phyloP scores from a whole-genome alignment of 2,797 vertebrate species.

The Sebastes trivittatus region DNA sequence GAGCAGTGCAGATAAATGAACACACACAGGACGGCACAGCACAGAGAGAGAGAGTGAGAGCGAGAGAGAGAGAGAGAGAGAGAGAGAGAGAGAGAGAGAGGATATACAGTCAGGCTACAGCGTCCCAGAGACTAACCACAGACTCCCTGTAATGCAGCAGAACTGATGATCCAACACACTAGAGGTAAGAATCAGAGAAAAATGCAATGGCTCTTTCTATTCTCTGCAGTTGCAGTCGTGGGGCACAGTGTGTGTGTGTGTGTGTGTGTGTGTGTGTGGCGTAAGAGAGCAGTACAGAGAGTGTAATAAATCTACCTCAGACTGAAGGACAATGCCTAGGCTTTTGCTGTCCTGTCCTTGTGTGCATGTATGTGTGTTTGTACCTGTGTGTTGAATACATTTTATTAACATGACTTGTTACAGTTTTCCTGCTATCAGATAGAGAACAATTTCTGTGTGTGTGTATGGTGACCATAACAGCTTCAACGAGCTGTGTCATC shows the following conservation, averaged over 20 bases:
- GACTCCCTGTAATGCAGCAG: conserved; percentile 39
- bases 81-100: neutral
- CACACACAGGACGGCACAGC: conserved; percentile 36
- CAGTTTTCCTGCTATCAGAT: neutral
- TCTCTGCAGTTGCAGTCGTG: neutral
- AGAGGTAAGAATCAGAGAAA: conserved; percentile 35
- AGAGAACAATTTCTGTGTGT: neutral
- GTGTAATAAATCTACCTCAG: neutral
- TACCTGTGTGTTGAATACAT: neutral
- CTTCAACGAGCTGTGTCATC: conserved; percentile 47
- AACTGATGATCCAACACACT: conserved; percentile 18
- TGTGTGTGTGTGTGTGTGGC: neutral
- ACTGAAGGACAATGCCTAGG: neutral
- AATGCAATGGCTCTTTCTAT: neutral
- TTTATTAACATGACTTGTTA: neutral
- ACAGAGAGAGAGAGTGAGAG: neutral
- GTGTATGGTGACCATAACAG: neutral
- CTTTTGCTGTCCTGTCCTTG: conserved; percentile 4
- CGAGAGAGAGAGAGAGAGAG: neutral
- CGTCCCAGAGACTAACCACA: conserved; percentile 21
- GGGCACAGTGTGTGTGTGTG: neutral
- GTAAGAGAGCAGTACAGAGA: neutral
- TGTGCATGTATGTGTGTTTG: neutral
- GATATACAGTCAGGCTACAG: conserved; percentile 25
- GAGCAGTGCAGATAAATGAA: conserved; percentile 54